Base-by-base conservation (phyloP, 2,797 vertebrate species). In the Danio aesculapii region DNA sequence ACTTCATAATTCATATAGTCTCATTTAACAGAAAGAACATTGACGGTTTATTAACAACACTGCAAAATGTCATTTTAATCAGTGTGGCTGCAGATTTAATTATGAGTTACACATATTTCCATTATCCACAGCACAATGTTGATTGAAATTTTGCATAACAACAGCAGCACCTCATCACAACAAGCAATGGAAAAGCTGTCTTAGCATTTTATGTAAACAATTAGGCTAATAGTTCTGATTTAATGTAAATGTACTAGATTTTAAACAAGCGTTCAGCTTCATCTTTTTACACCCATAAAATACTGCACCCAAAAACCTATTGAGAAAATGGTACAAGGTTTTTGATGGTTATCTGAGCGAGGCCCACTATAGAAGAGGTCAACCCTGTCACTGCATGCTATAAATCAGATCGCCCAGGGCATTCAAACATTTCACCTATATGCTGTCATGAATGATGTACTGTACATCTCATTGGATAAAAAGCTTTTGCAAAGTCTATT, bases 121-220 rank as follows among this genome's bases (percentile, higher is more conserved):
- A 58, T 77, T 59, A 77, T 70, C 30, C 52, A 21, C 16, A 55
- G 39, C 30, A 61, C 63, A 77, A 59, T 59, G 53, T 13, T 41
- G 55, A 71, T 58, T 80, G 44, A 46, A 64, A 71, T 47, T 75
- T 72, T 72, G 52, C 67, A 76, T 80, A 57, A 71, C 73, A 70
- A 46, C 55, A 53, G 52, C 41, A 44, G 66, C 1, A 16, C 17
- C 53, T 75, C 58, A 17, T 79, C 50, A 83, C 66, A 76, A 17
- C 62, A 19, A 75, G 59, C 43, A 82, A 50, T 59, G 16, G 30
- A 62, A 72, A 44, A 77, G 53, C 63, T 67, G 71, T 84, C 66
- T 72, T 68, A 58, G 63, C 64, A 41, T 50, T 78, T 70, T 62
- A 58, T 67, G 70, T 68, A 84, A 81, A 62, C 73, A 73, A 21